Conservation (phyloP, 2,888 invertebrate species). For the Trichacis sp. region DNA sequence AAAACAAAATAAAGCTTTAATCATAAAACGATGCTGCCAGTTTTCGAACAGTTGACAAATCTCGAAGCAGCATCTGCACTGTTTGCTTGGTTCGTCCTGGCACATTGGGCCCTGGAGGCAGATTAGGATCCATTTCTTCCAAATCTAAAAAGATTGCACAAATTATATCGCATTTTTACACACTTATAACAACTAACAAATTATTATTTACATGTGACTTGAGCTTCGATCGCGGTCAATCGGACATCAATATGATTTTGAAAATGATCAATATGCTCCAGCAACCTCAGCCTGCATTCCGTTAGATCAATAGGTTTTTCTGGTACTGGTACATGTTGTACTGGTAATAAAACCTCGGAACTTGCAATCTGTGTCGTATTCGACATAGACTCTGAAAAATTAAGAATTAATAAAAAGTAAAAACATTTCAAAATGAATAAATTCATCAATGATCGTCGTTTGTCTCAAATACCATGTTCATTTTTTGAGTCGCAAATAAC, state of each 20-base stretch:
- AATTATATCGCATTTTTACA: no score
- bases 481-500: slow-evolving; percentile 20
- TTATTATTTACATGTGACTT: neutral
- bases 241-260: slow-evolving; percentile 80
- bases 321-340: slow-evolving; percentile 77
- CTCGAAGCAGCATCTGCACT: slow-evolving; percentile 79
- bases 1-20: no score
- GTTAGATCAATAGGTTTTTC: slow-evolving; percentile 85
- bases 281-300: slow-evolving; percentile 81
- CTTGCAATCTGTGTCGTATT: slow-evolving; percentile 3
- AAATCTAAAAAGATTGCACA: neutral
- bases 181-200: no score
- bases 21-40: slow-evolving; percentile 73
- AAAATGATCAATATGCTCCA: slow-evolving; percentile 82
- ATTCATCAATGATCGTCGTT: no score
- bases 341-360: slow-evolving; percentile 31
- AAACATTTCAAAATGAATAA: neutral
- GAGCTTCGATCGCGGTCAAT: slow-evolving; percentile 75
- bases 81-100: slow-evolving; percentile 80
- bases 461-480: slow-evolving; percentile 33
- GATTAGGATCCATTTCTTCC: neutral
- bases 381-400: slow-evolving; percentile 26
- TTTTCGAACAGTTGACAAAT: slow-evolving; percentile 78
- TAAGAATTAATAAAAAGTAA: neutral
- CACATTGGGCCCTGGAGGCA: slow-evolving; percentile 58